Base-by-base conservation (phyloP, 2,888 invertebrate genomes). In the Smittia aterrima region DNA sequence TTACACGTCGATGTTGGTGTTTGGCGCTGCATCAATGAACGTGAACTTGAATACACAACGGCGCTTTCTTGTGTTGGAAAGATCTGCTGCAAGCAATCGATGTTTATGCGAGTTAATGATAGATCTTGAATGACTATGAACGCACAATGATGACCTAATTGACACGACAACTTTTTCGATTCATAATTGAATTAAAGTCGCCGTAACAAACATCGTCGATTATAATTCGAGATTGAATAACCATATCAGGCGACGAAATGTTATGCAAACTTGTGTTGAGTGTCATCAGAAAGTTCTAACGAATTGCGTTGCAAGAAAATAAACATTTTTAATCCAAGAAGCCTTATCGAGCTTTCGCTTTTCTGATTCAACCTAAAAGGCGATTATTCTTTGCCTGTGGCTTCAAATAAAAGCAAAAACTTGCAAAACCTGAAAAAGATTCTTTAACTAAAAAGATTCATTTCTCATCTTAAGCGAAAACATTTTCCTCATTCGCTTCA, bases 21-120 rank as follows among this genome's bases (percentile, higher is more conserved):
- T 47, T 47, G 16, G 58, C 24, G 53, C 4, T 58, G 58, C 18
- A 58, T 58, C 58, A n/a, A 58, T 64, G 64, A 64, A 64, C 64
- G 25, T 64, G 64, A 64, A 64, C 64, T 64, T 64, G 64, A 64
- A 64, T 58, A 58, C 47, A 47, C 2, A 13, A 16, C 9, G 32
- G 47, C 47, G 47, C 47, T 13, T 47, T 47, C 47, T 13, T 47
- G 47, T 47, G 47, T 47, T 32, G 47, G n/a, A n/a, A 2, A 11
- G 47, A 13, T 3, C n/a, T n/a, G 47, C 11, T n/a, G 11, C 11
- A 38, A 38, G 11, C 47, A 47, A 47, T n/a, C 9, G 11, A 47
- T 47, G 13, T 47, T 58, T 58, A 58, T 58, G 58, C 24, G 24
- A 7, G 11, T 22, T 58, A 58, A 58, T 58, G 18, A 58, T 22